Conservation (phyloP, 1,140 invertebrate genomes). For the Choristoneura fumiferana region DNA sequence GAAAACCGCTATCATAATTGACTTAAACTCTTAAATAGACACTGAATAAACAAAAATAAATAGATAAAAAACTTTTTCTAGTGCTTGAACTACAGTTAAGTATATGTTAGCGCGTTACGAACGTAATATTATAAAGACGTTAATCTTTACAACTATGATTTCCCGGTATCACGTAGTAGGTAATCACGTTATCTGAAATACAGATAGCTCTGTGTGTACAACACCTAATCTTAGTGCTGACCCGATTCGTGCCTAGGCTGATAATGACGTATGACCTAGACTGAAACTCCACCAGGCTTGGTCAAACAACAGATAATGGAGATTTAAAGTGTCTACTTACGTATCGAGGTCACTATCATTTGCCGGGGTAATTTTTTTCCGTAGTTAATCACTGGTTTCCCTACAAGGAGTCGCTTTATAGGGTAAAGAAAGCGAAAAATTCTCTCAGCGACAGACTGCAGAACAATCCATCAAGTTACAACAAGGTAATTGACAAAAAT, state of each 20-base stretch:
- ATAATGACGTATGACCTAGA: constrained; percentile 67
- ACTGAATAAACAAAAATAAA: too few relatives aligned
- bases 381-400: neutral
- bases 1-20: too few relatives aligned
- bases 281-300: constrained; percentile 47
- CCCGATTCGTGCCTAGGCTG: constrained; percentile 60
- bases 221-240: constrained; percentile 60
- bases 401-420: constrained; percentile 7
- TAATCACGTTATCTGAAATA: constrained; percentile 46
- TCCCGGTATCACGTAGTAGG: constrained; percentile 48
- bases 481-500: constrained; percentile 2
- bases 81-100: too few relatives aligned
- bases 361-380: constrained; percentile 25
- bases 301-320: constrained; percentile 62
- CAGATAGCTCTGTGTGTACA: constrained; percentile 50
- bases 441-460: neutral
- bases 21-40: too few relatives aligned
- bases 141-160: constrained; percentile 65
- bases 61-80: too few relatives aligned
- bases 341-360: constrained; percentile 38
- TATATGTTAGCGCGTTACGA: too few relatives aligned
- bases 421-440: constrained; percentile 4
- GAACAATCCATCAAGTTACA: constrained; percentile 7
- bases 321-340: constrained; percentile 43
- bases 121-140: constrained; percentile 24